Base-by-base conservation (phyloP, 2,113 vertebrate species). In the Pelodiscus sinensis region DNA sequence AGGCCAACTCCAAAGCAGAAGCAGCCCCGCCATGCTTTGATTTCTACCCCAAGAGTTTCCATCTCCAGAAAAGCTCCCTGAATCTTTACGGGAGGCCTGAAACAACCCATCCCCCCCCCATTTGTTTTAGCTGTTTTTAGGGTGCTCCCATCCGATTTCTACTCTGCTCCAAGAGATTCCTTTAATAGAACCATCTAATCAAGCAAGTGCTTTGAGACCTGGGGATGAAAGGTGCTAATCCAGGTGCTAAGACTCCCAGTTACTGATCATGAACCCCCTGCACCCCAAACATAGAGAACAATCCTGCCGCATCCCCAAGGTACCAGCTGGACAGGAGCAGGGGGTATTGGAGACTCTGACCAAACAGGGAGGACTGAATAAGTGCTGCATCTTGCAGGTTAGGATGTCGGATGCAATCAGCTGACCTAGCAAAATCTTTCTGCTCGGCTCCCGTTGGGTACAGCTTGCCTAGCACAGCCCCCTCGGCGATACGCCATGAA, bases 41-140 rank as follows among this genome's bases (percentile, higher is more conserved):
- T 51, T 12, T 10, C 14, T 54, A 77, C 44, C 60, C 25, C 18
- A 21, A 29, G 19, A 24, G 16, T 14, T 25, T 58, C 65, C 35
- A 60, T 55, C 22, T 3, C 1, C 88, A 85, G 81, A 51, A 91
- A 78, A 78, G 83, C 77, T 86, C 84, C 81, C 57, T 57, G 38
- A 81, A 29, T 84, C 89, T 87, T 89, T 51, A 80, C 44, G 71
- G 77, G 86, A 85, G 78, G 79, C 90, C 87, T 57, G 77, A 50
- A 80, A 12, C 78, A 90, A 86, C 83, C 79, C 86, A 82, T 90
- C 56, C 16, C 25, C 87, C 84, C 60, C 25, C 87, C 84, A 56
- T 65, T 65, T 14, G 77, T 85, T 93, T 82, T 55, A 87, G 86
- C 89, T 2, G 75, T 27, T 73, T 90, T 86, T 0, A n/a, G 6